Percentiles rank a stretch among this genome's conserved stretches.
These are phyloP conservation scores for Bombus soroeensis DNA, from an alignment of 1,140 invertebrate species.

Conservation along the genomic window DNA sequence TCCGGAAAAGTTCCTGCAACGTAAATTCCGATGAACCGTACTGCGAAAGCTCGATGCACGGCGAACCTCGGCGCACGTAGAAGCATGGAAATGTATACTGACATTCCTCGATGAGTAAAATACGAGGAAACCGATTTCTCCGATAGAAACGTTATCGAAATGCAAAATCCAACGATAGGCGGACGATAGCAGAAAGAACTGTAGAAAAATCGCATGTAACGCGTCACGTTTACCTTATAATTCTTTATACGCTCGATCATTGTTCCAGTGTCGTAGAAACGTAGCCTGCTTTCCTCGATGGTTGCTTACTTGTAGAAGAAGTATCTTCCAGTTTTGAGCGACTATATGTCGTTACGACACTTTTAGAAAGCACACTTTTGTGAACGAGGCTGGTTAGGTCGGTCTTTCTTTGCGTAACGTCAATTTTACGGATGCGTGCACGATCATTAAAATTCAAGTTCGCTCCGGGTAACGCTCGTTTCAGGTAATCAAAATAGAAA, in stretches of 20 bases:
- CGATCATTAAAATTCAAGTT: conserved; percentile 12
- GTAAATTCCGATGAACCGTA: not conserved
- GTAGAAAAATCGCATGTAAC: not conserved
- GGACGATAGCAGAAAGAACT: not conserved
- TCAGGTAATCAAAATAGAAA: conserved; percentile 1
- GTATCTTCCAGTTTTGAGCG: too few species aligned
- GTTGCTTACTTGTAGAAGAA: too few species aligned
- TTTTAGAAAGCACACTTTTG: not conserved
- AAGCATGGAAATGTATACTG: too few species aligned
- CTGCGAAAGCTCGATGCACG: not conserved
- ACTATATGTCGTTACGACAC: not conserved
- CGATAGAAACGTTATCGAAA: not conserved
- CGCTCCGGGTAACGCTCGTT: not conserved
- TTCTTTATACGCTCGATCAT: too few species aligned
- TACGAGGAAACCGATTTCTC: not conserved
- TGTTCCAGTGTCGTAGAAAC: too few species aligned
- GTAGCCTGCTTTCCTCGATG: too few species aligned
- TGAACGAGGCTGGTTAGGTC: not conserved
- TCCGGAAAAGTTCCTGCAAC: conserved; percentile 21
- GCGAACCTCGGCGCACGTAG: not conserved
- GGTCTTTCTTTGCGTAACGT: not conserved
- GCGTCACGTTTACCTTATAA: not conserved
- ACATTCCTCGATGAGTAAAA: not conserved
- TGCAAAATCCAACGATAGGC: not conserved
- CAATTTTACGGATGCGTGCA: not conserved